phyloP scores from a whole-genome alignment of 1,140 invertebrate species.

The Probaryconus sp. region DNA sequence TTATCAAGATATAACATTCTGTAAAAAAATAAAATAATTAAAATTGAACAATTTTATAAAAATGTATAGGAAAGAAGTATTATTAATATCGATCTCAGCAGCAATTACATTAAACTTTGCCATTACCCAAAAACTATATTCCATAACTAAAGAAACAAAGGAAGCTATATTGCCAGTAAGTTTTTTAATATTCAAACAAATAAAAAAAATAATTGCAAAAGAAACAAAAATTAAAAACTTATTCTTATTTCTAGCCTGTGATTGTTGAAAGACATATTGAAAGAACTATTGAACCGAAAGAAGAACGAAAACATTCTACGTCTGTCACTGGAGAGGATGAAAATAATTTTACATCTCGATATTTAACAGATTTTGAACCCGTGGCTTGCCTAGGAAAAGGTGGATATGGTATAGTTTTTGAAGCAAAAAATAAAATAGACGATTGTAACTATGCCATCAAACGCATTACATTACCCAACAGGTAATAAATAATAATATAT shows the following conservation, averaged over 20 bases:
- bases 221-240: too few species aligned
- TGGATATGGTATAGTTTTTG: constrained; percentile 98
- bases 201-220: constrained; percentile 2
- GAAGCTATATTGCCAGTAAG: constrained; percentile 66
- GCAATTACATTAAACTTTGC: constrained; percentile 82
- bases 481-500: constrained; percentile 78
- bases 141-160: constrained; percentile 53
- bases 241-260: constrained; percentile 11
- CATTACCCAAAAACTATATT: constrained; percentile 75
- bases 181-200: constrained; percentile 6
- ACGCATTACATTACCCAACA: constrained; percentile 91
- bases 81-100: constrained; percentile 83
- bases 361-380: constrained; percentile 91
- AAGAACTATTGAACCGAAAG: constrained; percentile 20
- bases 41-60: constrained; percentile 38
- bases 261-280: constrained; percentile 75
- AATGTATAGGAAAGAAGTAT: constrained; percentile 84
- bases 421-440: constrained; percentile 96
- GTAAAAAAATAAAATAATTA: neutral
- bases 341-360: constrained; percentile 83
- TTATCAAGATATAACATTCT: neutral
- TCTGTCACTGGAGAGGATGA: constrained; percentile 55
- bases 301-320: constrained; percentile 55
- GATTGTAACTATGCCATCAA: constrained; percentile 97
- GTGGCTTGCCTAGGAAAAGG: constrained; percentile 91